Conservation (phyloP, 2,797 vertebrate genomes). For the Coilia nasus region DNA sequence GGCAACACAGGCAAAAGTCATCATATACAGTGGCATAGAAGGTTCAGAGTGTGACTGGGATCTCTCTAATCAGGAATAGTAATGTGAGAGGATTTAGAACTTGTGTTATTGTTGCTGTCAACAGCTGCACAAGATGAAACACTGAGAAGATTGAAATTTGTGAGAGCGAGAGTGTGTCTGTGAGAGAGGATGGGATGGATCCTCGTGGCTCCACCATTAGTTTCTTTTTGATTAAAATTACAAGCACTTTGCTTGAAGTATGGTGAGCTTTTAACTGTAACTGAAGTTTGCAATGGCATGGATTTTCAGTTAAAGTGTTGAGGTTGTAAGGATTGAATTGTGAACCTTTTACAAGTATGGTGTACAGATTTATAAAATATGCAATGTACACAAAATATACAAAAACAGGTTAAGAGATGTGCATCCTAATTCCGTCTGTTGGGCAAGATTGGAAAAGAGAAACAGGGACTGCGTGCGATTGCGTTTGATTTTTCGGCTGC, state of each 20-base stretch:
- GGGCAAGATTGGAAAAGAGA: conserved; percentile 30
- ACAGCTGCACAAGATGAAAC: not conserved
- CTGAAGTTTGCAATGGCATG: not conserved
- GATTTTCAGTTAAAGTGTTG: no score
- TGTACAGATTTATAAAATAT: not conserved
- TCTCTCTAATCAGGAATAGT: not conserved
- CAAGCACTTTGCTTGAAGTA: not conserved
- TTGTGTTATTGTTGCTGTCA: not conserved
- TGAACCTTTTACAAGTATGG: no score
- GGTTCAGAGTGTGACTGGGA: not conserved
- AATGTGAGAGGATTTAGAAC: conserved; percentile 2
- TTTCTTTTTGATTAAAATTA: not conserved
- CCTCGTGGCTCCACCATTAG: not conserved
- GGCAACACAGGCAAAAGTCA: not conserved
- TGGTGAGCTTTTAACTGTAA: not conserved
- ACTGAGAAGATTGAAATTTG: not conserved
- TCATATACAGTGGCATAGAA: not conserved
- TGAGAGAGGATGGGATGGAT: not conserved
- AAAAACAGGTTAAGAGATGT: conserved; percentile 38
- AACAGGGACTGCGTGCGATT: not conserved
- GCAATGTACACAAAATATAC: not conserved
- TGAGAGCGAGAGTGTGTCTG: not conserved
- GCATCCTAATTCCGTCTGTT: conserved; percentile 3
- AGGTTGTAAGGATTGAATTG: not conserved
- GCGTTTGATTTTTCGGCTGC: not conserved